phyloP scores from a whole-genome alignment of 2,797 vertebrate species.

The Ambastaia sidthimunki region DNA sequence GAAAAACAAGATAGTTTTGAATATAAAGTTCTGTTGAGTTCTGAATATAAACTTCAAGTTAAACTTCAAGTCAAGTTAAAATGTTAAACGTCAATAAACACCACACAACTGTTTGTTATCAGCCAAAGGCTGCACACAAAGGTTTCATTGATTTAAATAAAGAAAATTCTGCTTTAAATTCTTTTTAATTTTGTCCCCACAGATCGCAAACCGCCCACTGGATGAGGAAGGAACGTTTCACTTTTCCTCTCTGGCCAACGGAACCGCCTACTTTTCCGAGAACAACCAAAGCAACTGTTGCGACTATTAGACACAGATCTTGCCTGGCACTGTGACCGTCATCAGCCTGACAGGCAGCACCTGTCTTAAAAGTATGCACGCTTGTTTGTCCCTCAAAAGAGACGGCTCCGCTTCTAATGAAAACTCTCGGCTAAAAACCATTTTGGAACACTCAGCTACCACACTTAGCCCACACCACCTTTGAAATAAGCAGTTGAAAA shows the following conservation, averaged over 20 bases:
- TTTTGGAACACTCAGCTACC: slow-evolving; percentile 9
- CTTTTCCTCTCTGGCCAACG: slow-evolving; percentile 61
- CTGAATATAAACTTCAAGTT: too few relatives aligned
- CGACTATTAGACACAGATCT: slow-evolving; percentile 43
- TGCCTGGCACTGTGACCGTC: slow-evolving; percentile 32
- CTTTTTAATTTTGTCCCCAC: background rate
- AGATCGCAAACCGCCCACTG: slow-evolving; percentile 69
- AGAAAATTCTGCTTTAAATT: slow-evolving; percentile 14
- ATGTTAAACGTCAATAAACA: background rate
- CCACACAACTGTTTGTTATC: background rate
- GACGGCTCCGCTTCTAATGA: slow-evolving; percentile 25
- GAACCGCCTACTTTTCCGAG: slow-evolving; percentile 68
- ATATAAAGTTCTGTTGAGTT: background rate
- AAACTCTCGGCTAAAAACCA: slow-evolving; percentile 40
- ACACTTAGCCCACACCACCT: slow-evolving; percentile 21
- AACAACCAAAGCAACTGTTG: slow-evolving; percentile 67
- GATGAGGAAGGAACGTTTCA: slow-evolving; percentile 60
- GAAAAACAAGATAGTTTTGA: background rate
- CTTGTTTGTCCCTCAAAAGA: slow-evolving; percentile 22
- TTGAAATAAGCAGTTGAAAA: slow-evolving; percentile 38
- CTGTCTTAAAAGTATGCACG: slow-evolving; percentile 36
- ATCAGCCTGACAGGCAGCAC: slow-evolving; percentile 47
- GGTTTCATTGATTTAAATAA: background rate
- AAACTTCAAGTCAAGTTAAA: too few relatives aligned
- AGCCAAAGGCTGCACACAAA: background rate